phyloP scores from a whole-genome alignment of 2,888 invertebrate genomes.

The Marronus borbonicus region DNA sequence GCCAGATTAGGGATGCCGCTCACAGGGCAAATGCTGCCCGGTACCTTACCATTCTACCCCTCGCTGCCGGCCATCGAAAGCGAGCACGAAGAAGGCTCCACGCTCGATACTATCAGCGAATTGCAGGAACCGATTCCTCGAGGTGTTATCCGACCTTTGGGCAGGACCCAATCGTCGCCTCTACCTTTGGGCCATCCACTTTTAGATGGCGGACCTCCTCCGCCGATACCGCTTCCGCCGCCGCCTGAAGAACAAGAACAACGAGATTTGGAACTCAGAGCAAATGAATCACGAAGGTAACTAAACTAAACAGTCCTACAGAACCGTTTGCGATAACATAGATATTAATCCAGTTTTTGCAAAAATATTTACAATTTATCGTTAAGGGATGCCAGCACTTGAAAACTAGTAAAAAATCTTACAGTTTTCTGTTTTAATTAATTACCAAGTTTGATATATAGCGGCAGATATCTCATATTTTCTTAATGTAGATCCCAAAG shows the following conservation, averaged over 20 bases:
- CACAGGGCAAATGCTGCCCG: slow-evolving; percentile 79
- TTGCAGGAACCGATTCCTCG: slow-evolving; percentile 67
- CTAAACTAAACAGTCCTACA: neutral
- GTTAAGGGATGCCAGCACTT: too few relatives aligned
- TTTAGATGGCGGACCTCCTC: slow-evolving; percentile 70
- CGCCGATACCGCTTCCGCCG: slow-evolving; percentile 65
- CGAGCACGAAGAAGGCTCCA: slow-evolving; percentile 72
- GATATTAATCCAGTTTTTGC: too few relatives aligned
- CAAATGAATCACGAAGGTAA: slow-evolving; percentile 70
- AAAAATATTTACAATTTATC: too few relatives aligned
- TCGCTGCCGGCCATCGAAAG: slow-evolving; percentile 75
- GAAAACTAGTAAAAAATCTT: too few relatives aligned
- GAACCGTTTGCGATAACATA: slow-evolving; percentile 6
- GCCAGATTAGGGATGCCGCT: slow-evolving; percentile 78
- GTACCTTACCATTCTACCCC: slow-evolving; percentile 81
- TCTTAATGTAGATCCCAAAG: too few relatives aligned
- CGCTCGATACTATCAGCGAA: slow-evolving; percentile 70
- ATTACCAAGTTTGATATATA: too few relatives aligned
- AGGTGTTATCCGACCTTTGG: slow-evolving; percentile 79
- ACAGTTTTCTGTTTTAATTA: too few relatives aligned
- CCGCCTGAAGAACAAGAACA: slow-evolving; percentile 73
- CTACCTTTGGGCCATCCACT: slow-evolving; percentile 92
- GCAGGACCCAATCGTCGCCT: slow-evolving; percentile 95
- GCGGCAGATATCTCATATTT: too few relatives aligned
- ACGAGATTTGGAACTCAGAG: slow-evolving; percentile 68